Evolutionary conservation across 2,888 invertebrate species (phyloP), one percentile per base, ranked within the genome.

Genomic region (Mythimna albipuncta): DNA sequence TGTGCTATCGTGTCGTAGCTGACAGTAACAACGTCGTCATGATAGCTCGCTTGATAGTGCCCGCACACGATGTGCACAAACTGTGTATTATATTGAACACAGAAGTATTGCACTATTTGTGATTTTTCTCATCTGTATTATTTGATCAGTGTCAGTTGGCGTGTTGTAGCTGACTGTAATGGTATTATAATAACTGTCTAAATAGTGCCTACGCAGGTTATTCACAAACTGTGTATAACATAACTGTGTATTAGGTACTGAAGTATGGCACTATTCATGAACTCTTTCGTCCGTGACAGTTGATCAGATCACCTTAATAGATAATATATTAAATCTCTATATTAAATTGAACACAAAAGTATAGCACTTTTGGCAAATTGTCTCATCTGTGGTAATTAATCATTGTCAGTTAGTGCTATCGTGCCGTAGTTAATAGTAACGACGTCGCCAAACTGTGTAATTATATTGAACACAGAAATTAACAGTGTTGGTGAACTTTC

Each of bases 131-230:
- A 52, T 71, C 62, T 58, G 35, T 13, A 10, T 44, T 35, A 7
- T 9, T 59, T 87, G 81, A 44, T 93, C 93, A 92, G 35, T 93
- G 92, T 2, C 70, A 72, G 63, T 83, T 92, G 87, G 89, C 94
- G 89, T 88, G 89, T 91, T 89, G 32, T 32, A 32, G 32, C 32
- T 32, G 32, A 32, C 32, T 32, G 5, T 32, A 32, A 32, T 2
- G 32, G 5, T 5, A 32, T 32, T 32, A 32, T 32, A 32, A 32
- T 32, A 81, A 83, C 87, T 88, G 94, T 83, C 88, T 44, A 44
- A 93, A 94, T 94, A 93, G 83, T 82, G 93, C 72, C 94, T 94
- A 91, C 95, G 95, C 94, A 95, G 93, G 93, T 91, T 82, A 93
- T 85, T 71, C 74, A 83, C 82, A 77, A 54, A 47, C 44, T 79